Conservation (phyloP, 2,888 invertebrate genomes). For the Ochropleura leucogaster region DNA sequence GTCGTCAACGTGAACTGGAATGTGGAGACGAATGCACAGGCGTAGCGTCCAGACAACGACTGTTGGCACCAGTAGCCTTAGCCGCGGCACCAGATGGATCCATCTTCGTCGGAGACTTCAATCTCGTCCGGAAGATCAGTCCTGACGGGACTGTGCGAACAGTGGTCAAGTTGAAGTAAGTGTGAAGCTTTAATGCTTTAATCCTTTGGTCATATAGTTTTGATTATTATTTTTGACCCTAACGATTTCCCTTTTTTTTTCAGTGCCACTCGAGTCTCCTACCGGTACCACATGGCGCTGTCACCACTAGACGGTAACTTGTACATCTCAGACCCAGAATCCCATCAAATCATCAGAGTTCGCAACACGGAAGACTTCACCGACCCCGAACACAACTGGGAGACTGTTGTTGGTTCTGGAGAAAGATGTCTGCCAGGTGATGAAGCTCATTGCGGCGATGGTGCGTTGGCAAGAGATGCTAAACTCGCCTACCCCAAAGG, state of each 20-base stretch:
- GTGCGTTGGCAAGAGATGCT: conserved; percentile 97
- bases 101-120: conserved; percentile 98
- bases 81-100: conserved; percentile 98
- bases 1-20: conserved; percentile 96
- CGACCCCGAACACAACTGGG: conserved; percentile 98
- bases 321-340: conserved; percentile 98
- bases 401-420: conserved; percentile 98
- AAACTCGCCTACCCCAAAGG: conserved; percentile 99
- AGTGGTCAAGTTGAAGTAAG: conserved; percentile 95
- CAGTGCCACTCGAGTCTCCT: conserved; percentile 98
- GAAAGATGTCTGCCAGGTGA: conserved; percentile 98
- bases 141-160: conserved; percentile 96
- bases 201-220: not conserved
- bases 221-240: not conserved
- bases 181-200: conserved; percentile 55
- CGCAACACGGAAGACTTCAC: conserved; percentile 95
- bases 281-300: conserved; percentile 98
- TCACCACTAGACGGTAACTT: conserved; percentile 98
- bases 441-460: conserved; percentile 98
- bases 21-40: conserved; percentile 93
- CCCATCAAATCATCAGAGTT: conserved; percentile 97
- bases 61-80: conserved; percentile 97
- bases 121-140: conserved; percentile 96
- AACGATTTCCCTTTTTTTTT: conserved; percentile 66
- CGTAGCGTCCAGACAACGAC: conserved; percentile 94